Evolutionary conservation across 2,797 vertebrate genomes (phyloP).

Genomic region (Echeneis naucrates): DNA sequence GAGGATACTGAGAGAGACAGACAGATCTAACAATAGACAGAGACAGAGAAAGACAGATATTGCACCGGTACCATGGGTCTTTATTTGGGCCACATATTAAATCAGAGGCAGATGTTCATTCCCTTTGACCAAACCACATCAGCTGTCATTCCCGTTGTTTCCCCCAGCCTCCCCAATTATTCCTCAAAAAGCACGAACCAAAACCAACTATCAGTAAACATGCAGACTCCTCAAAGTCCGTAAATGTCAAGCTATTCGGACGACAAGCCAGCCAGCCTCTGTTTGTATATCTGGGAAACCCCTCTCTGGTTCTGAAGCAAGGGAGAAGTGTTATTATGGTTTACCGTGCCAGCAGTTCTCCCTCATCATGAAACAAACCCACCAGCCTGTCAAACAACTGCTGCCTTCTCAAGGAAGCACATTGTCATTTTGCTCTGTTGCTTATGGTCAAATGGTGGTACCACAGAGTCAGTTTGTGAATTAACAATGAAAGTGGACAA

Average conservation of each 20-base stretch:
- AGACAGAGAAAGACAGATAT: slow-evolving; percentile 50
- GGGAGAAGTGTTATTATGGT: slow-evolving; percentile 78
- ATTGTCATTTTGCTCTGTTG: slow-evolving; percentile 61
- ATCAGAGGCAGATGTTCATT: slow-evolving; percentile 82
- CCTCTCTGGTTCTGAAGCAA: slow-evolving; percentile 61
- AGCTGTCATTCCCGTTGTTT: slow-evolving; percentile 80
- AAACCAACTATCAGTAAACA: slow-evolving; percentile 81
- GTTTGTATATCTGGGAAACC: slow-evolving; percentile 75
- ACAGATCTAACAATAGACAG: slow-evolving; percentile 48
- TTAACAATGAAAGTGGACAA: slow-evolving; percentile 47
- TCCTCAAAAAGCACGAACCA: slow-evolving; percentile 72
- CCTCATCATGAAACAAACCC: slow-evolving; percentile 76
- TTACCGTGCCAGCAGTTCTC: slow-evolving; percentile 78
- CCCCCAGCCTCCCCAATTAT: slow-evolving; percentile 70
- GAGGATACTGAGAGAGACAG: slow-evolving; percentile 40
- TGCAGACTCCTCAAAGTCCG: slow-evolving; percentile 74
- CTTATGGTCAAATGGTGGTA: slow-evolving; percentile 53
- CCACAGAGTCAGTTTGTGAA: slow-evolving; percentile 55
- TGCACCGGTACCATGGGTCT: slow-evolving; percentile 58
- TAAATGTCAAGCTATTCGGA: slow-evolving; percentile 68
- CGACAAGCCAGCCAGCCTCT: slow-evolving; percentile 64
- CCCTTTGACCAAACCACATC: slow-evolving; percentile 74
- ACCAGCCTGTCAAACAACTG: slow-evolving; percentile 79
- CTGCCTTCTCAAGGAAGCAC: slow-evolving; percentile 57
- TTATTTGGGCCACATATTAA: slow-evolving; percentile 75